phyloP scores from a whole-genome alignment of 2,888 invertebrate genomes.

The Gryllus longicercus region DNA sequence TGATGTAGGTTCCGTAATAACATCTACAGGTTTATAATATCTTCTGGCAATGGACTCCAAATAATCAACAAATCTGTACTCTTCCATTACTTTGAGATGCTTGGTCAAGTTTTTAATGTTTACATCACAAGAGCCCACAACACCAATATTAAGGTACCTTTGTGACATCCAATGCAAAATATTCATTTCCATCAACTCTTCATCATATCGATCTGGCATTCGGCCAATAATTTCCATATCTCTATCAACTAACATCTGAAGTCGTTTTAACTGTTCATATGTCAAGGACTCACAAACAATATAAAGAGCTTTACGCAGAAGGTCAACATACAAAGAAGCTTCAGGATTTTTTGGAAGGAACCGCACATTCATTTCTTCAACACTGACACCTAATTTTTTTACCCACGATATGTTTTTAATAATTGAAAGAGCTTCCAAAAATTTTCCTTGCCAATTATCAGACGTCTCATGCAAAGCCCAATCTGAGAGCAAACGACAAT shows the following conservation, averaged over 20 bases:
- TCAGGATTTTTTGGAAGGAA: conserved; percentile 47
- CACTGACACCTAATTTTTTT: conserved; percentile 46
- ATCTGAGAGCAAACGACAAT: conserved; percentile 30
- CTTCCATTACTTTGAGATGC: conserved; percentile 28
- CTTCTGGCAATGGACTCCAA: conserved; percentile 23
- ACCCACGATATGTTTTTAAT: conserved; percentile 49
- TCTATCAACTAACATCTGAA: conserved; percentile 38
- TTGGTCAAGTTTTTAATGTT: conserved; percentile 20
- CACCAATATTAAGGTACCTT: conserved; percentile 38
- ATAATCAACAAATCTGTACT: conserved; percentile 21
- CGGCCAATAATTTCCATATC: conserved; percentile 39
- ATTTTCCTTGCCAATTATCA: conserved; percentile 47
- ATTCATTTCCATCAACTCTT: conserved; percentile 43
- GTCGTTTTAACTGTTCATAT: conserved; percentile 41
- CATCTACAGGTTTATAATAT: not conserved
- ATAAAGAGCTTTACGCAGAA: conserved; percentile 50
- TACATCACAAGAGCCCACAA: conserved; percentile 3
- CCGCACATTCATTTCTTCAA: conserved; percentile 37
- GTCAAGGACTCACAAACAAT: conserved; percentile 49
- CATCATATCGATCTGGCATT: conserved; percentile 37
- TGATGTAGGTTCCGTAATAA: not conserved
- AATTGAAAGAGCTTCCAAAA: conserved; percentile 55
- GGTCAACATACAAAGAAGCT: conserved; percentile 46
- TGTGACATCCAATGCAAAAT: conserved; percentile 43
- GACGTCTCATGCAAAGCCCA: conserved; percentile 29